Evolutionary conservation across 2,797 vertebrate species (phyloP), one percentile per base, ranked within the genome.

Genomic region (Erethizon dorsatum): DNA sequence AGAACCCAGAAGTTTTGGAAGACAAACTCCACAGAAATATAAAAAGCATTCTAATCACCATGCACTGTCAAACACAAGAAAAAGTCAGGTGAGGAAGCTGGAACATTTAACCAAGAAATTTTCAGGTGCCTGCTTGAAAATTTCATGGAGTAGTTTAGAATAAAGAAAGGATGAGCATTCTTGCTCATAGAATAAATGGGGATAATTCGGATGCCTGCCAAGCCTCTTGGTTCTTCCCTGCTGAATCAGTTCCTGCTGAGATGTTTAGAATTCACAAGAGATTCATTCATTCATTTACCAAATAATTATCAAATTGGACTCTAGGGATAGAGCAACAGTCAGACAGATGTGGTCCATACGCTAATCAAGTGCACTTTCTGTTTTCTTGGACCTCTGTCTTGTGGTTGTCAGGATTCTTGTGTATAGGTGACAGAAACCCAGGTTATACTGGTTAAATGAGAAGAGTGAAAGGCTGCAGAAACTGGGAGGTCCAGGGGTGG

Each of bases 51-150:
- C 28, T 63, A 50, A 22, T 37, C 6, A 37, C 11, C 1, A 0
- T 10, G 15, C n/a, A 84, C 56, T 95, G 10, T 77, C 86, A 71
- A 45, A 89, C 91, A 85, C n/a, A 65, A n/a, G 59, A 90, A 91
- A 33, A 67, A 93, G 37, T 13, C 5, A 0, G 11, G 54, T 88
- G 96, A 57, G 52, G 78, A 79, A 93, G 12, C 1, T 92, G 57
- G 8, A 88, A 6, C 63, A 88, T 69, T 96, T 77, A 97, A 3
- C 41, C 4, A 9, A 28, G 79, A 75, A 83, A 12, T 1, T 79
- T 20, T 24, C 13, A 80, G 37, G 10, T 82, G 2, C 3, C 75
- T 61, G 24, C 41, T 65, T 95, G 65, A 80, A 89, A 73, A 41
- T 89, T 0, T 0, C 45, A 6, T 24, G 50, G 0, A 47, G 24